A percentile compares a stretch with the other conserved stretches of the same genome.
phyloP scores from a whole-genome alignment of 2,113 vertebrate genomes.

The Orycteropus afer region DNA sequence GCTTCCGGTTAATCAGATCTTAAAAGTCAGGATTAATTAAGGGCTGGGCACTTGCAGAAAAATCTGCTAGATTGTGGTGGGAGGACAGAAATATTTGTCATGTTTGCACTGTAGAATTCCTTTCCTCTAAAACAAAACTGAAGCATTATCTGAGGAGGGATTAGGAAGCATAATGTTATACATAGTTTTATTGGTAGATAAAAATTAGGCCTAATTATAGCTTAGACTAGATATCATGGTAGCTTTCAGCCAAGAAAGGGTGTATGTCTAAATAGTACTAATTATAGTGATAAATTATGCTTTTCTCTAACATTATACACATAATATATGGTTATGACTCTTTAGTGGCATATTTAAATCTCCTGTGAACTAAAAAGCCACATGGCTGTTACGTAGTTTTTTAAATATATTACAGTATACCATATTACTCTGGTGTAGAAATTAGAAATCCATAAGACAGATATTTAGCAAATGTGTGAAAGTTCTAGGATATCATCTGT shows the following conservation, averaged over 20 bases:
- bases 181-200: conserved; percentile 54
- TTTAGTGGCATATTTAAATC: neutral
- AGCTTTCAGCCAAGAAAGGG: conserved; percentile 33
- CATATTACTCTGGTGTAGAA: neutral
- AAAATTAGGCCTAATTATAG: conserved; percentile 51
- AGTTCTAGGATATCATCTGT: neutral
- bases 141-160: conserved; percentile 43
- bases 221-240: conserved; percentile 37
- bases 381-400: neutral
- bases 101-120: conserved; percentile 29
- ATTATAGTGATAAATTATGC: conserved; percentile 29
- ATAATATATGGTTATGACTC: neutral
- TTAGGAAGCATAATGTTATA: conserved; percentile 19
- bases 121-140: conserved; percentile 31
- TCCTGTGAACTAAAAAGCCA: neutral
- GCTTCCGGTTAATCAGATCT: conserved; percentile 42
- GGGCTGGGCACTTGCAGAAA: conserved; percentile 44
- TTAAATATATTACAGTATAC: conserved; percentile 29
- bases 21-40: conserved; percentile 42
- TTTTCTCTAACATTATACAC: conserved; percentile 11
- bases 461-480: conserved; percentile 40
- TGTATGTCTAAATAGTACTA: conserved; percentile 59
- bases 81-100: conserved; percentile 28
- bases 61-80: neutral
- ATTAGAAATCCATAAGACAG: conserved; percentile 36